Base-by-base conservation (phyloP, 2,888 invertebrate genomes). In the Zelleria hepariella region DNA sequence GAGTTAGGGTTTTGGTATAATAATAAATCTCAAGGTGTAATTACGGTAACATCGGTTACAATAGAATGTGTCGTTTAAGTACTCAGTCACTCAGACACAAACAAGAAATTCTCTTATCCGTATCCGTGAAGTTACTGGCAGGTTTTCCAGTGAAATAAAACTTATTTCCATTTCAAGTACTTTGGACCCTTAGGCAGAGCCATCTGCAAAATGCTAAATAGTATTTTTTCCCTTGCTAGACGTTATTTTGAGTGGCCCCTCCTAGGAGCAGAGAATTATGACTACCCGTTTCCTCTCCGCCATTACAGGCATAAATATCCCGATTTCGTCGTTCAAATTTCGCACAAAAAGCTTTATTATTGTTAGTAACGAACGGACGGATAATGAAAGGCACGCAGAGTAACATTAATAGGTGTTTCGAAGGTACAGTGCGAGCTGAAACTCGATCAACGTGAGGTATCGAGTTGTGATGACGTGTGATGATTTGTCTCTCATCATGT, bases 341-440 rank as follows among this genome's bases (percentile, higher is more conserved):
- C 68, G 67, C 68, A 80, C 76, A 80, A 80, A 75, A 49, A 73
- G 72, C 68, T 74, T 74, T 72, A 74, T 70, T 71, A 69, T 68
- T 71, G 68, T 70, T 75, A 77, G 76, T 78, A 81, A 76, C 73
- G 72, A 71, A 66, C 48, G 66, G 69, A 70, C 67, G 65, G 70
- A 73, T 78, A 73, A 78, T 79, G 74, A 77, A 75, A 70, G 69
- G 21, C 8, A 5, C 20, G 32, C 8, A 20, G 32, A 56, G 23
- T 32, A n/a, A 4, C 26, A 53, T 10, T 51, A 51, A 10, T 6
- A 51, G 8, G 20, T 21, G 1, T 8, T 7, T 18, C 18, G 21
- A 51, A 54, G 26, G 18, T 26, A n/a, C 54, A 26, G 27, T 27
- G 5, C 5, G 7, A 20, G n/a, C n/a, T n/a, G n/a, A n/a, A n/a